Conservation (phyloP, 2,888 invertebrate genomes). For the Volucella inanis region DNA sequence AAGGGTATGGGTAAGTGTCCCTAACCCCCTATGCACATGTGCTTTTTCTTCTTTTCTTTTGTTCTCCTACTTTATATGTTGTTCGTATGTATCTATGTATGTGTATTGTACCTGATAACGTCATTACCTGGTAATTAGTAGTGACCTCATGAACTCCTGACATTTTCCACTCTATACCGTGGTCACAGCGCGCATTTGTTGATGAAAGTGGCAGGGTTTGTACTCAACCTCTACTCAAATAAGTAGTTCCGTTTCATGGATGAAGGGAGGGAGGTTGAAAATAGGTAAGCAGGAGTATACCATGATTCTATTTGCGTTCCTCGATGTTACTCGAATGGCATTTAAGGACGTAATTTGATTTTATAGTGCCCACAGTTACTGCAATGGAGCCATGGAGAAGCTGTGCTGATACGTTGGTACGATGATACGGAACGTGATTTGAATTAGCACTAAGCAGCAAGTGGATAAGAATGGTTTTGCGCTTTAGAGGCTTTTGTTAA, state of each 20-base stretch:
- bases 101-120: conserved; percentile 57
- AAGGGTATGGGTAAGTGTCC: conserved; percentile 95
- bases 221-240: neutral
- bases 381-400: conserved; percentile 39
- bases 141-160: conserved; percentile 73
- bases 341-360: conserved; percentile 70
- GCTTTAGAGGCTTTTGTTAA: too few species aligned
- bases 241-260: neutral
- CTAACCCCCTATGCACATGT: conserved; percentile 62
- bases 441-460: conserved; percentile 56
- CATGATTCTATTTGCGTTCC: conserved; percentile 60
- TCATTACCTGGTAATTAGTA: conserved; percentile 70
- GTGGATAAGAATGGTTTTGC: neutral
- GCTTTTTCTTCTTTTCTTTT: conserved; percentile 31
- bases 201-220: conserved; percentile 24
- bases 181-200: conserved; percentile 5
- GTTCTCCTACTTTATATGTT: neutral
- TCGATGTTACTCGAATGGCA: conserved; percentile 47
- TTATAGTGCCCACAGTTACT: conserved; percentile 46
- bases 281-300: conserved; percentile 1
- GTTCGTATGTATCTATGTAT: neutral
- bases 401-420: conserved; percentile 14
- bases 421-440: conserved; percentile 56
- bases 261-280: conserved; percentile 8
- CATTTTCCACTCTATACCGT: conserved; percentile 45